Base-by-base conservation (phyloP, 2,113 vertebrate genomes). In the Hemichromis elongatus region DNA sequence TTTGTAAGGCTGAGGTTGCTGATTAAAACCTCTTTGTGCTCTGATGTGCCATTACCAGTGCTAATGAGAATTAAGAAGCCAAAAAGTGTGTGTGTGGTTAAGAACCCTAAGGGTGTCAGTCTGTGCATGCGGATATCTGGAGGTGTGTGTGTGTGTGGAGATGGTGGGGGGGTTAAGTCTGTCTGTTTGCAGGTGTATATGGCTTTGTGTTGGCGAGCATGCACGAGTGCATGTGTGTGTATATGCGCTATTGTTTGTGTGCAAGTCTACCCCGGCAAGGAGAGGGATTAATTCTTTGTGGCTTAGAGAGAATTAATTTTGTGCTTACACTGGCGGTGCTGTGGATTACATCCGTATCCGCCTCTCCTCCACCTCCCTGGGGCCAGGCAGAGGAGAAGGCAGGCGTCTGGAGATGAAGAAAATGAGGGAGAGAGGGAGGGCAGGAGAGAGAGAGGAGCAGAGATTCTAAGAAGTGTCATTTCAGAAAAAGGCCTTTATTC, bases 261-360 rank as follows among this genome's bases (percentile, higher is more conserved):
- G 90, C 86, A 66, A 42, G 86, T 90, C 83, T 83, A 85, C 82
- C 83, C 93, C 86, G 89, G 86, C 88, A 94, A 96, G 91, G 80
- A 93, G 90, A 94, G 87, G 94, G 96, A 97, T 97, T 96, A 96
- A 96, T 96, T 97, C 95, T 96, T 96, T 94, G 92, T 95, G 96
- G 95, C 94, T 97, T 96, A 96, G 89, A 94, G 89, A 95, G 94
- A 95, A 96, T 96, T 96, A 95, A 96, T 95, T 96, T 96, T 96
- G 93, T 95, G 95, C 95, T 97, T 96, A 96, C 95, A 96, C 92
- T 93, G 91, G 92, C 91, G 90, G 90, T 75, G 92, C 90, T 91
- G 91, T 90, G 96, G 96, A 96, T 97, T 97, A 96, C 92, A 95
- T 95, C 85, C 93, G 88, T 95, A 96, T 95, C 95, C 93, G 90